Evolutionary conservation across 2,113 vertebrate genomes (phyloP).

Genomic region (Macaca fascicularis): DNA sequence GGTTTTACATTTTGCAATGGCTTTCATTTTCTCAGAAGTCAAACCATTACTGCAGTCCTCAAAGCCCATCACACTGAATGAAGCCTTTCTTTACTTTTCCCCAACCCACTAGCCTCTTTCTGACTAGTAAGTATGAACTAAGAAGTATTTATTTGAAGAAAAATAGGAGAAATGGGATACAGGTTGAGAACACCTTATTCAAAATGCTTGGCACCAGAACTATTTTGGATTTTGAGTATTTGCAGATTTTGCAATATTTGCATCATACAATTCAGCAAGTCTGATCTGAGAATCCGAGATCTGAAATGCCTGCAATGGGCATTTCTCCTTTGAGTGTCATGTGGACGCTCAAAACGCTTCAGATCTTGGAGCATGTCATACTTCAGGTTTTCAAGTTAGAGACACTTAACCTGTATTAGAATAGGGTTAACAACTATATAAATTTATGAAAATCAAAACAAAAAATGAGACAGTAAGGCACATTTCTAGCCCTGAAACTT

Average conservation of each 20-base stretch:
- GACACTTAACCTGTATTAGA: neutral
- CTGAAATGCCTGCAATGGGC: neutral
- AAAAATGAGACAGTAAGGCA: neutral
- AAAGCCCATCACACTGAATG: neutral
- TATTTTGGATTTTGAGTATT: neutral
- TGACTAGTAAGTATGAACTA: neutral
- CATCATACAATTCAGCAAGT: neutral
- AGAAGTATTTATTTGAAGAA: neutral
- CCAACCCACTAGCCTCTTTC: neutral
- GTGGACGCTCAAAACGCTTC: neutral
- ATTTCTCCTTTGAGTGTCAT: neutral
- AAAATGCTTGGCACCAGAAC: neutral
- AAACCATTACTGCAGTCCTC: neutral
- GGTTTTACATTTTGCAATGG: fast-evolving
- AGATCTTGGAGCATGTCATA: neutral
- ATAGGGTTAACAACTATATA: no score
- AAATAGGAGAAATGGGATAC: neutral
- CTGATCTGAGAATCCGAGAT: neutral
- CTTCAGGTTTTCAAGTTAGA: neutral
- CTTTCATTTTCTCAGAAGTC: neutral
- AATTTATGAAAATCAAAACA: neutral
- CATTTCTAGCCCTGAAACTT: no score
- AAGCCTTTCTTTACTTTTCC: neutral
- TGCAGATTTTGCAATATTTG: neutral
- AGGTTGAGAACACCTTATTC: neutral